Evolutionary conservation across 1,140 invertebrate genomes (phyloP), one percentile per base, ranked within the genome.

Genomic region (Pseudomyrmex flavicornis): DNA sequence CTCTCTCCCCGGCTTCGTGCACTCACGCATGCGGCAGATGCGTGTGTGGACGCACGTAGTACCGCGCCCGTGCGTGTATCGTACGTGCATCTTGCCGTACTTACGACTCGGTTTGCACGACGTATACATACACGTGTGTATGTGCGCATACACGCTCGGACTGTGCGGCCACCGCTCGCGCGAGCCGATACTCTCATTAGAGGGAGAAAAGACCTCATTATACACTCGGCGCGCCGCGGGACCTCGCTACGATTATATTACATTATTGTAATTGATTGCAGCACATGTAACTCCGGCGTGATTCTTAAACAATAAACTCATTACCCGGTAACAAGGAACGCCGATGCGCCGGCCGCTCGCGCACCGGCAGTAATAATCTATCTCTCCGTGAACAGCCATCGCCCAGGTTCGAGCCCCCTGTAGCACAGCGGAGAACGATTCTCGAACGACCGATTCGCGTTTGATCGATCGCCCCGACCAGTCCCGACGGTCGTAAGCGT

Each of bases 231-330:
- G 83, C 85, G 84, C 83, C 88, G 66, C 83, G 80, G 86, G 85
- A 89, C 88, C 86, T 86, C 77, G 84, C 86, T 82, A 86, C 89
- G 92, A 92, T 93, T 93, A 93, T 89, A 91, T 93, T 93, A 92
- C 91, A 90, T 93, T 92, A 92, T 90, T 92, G 92, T 93, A 93
- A 93, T 92, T 92, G 92, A 93, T 93, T 74, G 85, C 69, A 62
- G 89, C 91, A 92, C 92, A 91, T 90, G 88, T 92, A 92, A 89
- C 91, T 89, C 84, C 58, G 75, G 86, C 89, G 88, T 88, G 87
- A 89, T 88, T 91, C 89, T 91, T 89, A 91, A 91, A 93, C 91
- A 93, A 93, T 93, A 93, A 93, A 93, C 91, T 92, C 91, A 92
- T 93, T 92, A 93, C 85, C 82, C 70, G 83, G 62, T 86, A 87